These are phyloP conservation scores for Petromus typicus DNA, from an alignment of 2,113 vertebrate genomes.

Conservation along the genomic window DNA sequence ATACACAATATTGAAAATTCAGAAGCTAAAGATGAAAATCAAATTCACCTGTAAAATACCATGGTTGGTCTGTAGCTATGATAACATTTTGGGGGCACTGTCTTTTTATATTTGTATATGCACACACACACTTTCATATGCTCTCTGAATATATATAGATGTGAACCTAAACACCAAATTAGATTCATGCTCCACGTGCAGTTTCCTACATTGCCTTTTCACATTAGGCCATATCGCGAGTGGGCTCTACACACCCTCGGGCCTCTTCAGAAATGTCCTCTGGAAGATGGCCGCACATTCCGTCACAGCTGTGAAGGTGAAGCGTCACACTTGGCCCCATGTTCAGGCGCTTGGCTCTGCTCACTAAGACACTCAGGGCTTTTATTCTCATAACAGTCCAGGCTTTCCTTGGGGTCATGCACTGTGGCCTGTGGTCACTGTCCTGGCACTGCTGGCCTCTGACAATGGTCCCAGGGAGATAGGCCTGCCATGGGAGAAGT, in stretches of 20 bases:
- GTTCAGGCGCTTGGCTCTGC: not conserved
- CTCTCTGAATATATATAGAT: conserved; percentile 39
- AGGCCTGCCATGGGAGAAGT: not conserved
- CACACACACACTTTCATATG: not conserved
- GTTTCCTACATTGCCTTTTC: conserved; percentile 41
- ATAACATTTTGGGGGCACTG: not conserved
- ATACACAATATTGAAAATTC: not conserved
- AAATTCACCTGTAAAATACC: conserved; percentile 37
- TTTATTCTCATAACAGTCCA: not conserved
- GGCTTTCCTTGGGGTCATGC: not conserved
- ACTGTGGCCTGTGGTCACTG: not conserved
- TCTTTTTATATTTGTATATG: conserved; percentile 31
- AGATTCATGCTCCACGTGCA: conserved; percentile 17
- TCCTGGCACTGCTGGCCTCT: not conserved
- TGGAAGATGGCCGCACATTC: not conserved
- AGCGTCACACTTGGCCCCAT: not conserved
- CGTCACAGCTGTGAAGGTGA: not conserved
- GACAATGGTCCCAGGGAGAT: not conserved
- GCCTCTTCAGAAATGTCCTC: not conserved
- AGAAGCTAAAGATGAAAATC: conserved; percentile 2
- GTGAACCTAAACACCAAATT: conserved; percentile 25
- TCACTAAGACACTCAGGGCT: not conserved
- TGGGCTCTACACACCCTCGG: not conserved
- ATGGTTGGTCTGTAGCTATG: not conserved
- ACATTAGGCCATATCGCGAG: not conserved